Percentiles rank a stretch among this genome's conserved stretches.
Conservation (phyloP, 2,888 invertebrate genomes). For the Epinotia nisella region DNA sequence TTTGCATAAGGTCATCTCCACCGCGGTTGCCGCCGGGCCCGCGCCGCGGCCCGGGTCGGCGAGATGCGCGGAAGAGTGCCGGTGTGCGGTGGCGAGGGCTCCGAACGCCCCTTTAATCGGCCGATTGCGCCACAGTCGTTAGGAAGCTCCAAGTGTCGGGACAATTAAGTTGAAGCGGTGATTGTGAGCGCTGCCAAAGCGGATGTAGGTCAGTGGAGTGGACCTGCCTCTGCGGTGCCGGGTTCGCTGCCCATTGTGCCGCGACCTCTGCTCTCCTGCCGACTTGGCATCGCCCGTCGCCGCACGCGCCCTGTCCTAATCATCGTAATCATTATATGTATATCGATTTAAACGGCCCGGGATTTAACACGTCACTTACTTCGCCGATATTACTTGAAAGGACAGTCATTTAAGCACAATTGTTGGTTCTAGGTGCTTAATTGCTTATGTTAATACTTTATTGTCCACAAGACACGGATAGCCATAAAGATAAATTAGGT, state of each 20-base stretch:
- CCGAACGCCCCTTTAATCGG: conserved; percentile 77
- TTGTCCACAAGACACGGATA: too few relatives aligned
- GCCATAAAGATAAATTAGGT: too few relatives aligned
- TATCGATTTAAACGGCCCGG: neutral
- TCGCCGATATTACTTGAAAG: too few relatives aligned
- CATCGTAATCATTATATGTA: conserved; percentile 19
- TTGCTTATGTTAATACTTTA: too few relatives aligned
- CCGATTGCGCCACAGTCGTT: conserved; percentile 83
- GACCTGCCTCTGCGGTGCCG: conserved; percentile 74
- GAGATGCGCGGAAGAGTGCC: conserved; percentile 63
- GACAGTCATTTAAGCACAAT: too few relatives aligned
- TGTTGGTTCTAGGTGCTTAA: too few relatives aligned
- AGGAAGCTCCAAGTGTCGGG: conserved; percentile 82
- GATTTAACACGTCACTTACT: too few relatives aligned
- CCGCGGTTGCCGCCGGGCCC: conserved; percentile 68
- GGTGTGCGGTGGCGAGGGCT: conserved; percentile 63
- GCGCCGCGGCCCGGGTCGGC: conserved; percentile 53
- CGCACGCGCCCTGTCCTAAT: conserved; percentile 34
- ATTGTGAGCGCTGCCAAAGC: conserved; percentile 84
- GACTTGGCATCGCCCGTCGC: conserved; percentile 65
- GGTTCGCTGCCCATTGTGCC: conserved; percentile 63
- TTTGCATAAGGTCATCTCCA: conserved; percentile 72
- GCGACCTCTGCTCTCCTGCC: conserved; percentile 62
- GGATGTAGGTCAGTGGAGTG: conserved; percentile 83
- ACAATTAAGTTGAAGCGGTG: conserved; percentile 85